Conservation (phyloP, 2,113 vertebrate genomes). For the Psittacara wagleri region DNA sequence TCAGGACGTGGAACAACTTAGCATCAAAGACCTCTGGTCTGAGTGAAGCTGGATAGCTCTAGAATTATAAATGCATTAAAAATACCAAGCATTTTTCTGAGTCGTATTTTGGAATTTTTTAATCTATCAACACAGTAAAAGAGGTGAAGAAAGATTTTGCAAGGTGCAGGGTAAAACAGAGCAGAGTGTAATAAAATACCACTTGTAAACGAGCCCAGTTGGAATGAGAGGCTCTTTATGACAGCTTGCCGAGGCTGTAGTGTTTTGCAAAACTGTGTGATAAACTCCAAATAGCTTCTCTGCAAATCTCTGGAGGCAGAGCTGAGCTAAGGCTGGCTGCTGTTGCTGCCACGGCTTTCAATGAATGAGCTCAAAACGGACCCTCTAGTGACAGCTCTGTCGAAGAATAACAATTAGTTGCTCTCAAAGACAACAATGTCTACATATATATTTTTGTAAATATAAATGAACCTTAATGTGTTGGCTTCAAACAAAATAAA, state of each 20-base stretch:
- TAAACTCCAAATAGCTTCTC: conserved; percentile 60
- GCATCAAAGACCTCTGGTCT: neutral
- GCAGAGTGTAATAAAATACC: conserved; percentile 39
- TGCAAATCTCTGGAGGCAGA: conserved; percentile 56
- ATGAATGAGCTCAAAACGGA: conserved; percentile 56
- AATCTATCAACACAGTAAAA: conserved; percentile 25
- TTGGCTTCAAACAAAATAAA: neutral
- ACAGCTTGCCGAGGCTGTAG: conserved; percentile 21
- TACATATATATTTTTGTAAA: conserved; percentile 20
- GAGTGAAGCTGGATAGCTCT: neutral
- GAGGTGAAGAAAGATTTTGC: conserved; percentile 47
- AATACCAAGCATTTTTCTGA: conserved; percentile 55
- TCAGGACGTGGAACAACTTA: neutral
- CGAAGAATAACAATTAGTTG: conserved; percentile 49
- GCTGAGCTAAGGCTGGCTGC: conserved; percentile 38
- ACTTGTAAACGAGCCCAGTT: conserved; percentile 55
- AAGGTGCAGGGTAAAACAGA: conserved; percentile 50
- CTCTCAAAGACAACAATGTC: conserved; percentile 11
- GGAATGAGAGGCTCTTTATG: conserved; percentile 57
- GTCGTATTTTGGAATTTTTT: conserved; percentile 5
- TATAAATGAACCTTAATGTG: conserved; percentile 10
- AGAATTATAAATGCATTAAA: conserved; percentile 60
- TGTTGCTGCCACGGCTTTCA: conserved; percentile 39
- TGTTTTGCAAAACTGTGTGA: conserved; percentile 44
- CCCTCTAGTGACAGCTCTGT: conserved; percentile 61